phyloP scores from a whole-genome alignment of 2,797 vertebrate genomes.

The Melanotaenia pygmaea region DNA sequence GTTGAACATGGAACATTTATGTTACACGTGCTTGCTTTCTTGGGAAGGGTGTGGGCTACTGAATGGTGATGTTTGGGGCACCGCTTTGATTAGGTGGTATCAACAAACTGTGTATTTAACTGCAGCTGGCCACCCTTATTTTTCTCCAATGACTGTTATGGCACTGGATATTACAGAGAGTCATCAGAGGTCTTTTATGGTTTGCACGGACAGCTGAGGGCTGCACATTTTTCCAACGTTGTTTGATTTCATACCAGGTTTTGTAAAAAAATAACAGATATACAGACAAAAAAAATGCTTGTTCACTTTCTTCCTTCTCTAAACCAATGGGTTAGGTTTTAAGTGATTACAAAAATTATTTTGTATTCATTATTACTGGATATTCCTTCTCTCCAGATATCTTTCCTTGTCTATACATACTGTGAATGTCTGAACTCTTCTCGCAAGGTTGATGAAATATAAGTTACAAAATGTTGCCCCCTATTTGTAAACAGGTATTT shows the following conservation, averaged over 20 bases:
- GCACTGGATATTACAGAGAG: neutral
- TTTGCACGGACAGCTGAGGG: neutral
- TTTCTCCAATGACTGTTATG: neutral
- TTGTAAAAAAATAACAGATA: neutral
- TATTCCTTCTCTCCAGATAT: neutral
- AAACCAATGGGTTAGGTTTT: no score
- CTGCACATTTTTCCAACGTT: neutral
- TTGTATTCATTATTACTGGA: no score
- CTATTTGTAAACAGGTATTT: neutral
- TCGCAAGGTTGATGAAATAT: neutral
- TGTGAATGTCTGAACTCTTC: neutral
- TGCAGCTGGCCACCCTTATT: slow-evolving; percentile 26
- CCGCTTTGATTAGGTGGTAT: slow-evolving; percentile 26
- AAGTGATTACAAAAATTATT: no score
- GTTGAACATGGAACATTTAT: neutral
- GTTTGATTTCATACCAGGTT: neutral
- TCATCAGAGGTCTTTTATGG: no score
- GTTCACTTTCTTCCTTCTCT: no score
- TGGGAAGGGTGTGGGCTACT: slow-evolving; percentile 68
- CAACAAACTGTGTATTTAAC: slow-evolving; percentile 34
- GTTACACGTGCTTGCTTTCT: slow-evolving; percentile 63
- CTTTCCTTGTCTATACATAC: neutral
- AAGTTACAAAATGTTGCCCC: neutral
- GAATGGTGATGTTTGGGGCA: slow-evolving; percentile 13
- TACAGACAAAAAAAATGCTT: no score